Percentiles rank a stretch among this genome's conserved stretches.
Evolutionary conservation across 2,797 vertebrate species (phyloP).

Genomic region (Tapirus indicus): DNA sequence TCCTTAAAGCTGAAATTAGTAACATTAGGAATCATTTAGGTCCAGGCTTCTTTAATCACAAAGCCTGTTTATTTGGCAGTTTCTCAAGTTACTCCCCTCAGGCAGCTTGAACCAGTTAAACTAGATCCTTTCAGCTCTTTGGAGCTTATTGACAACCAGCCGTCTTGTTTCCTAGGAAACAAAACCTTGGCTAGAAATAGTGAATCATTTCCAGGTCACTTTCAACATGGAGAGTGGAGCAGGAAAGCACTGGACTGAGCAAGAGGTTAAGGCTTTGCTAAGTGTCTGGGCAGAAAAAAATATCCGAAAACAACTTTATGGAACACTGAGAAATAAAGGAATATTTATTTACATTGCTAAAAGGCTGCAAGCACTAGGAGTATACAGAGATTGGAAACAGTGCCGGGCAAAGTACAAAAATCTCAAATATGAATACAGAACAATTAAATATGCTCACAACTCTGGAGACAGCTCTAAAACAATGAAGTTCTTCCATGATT

Average conservation of each 20-base stretch:
- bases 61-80: conserved; percentile 93
- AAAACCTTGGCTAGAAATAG: conserved; percentile 93
- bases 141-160: conserved; percentile 94
- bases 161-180: conserved; percentile 98
- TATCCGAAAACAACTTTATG: conserved; percentile 90
- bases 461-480: conserved; percentile 89
- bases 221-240: conserved; percentile 96
- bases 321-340: conserved; percentile 92
- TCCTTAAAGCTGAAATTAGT: conserved; percentile 51
- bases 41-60: conserved; percentile 83
- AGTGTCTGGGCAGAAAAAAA: conserved; percentile 94
- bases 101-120: conserved; percentile 98
- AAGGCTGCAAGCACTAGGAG: conserved; percentile 93
- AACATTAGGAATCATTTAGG: conserved; percentile 62
- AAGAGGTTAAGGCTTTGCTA: conserved; percentile 94
- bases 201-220: conserved; percentile 98
- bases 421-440: conserved; percentile 93
- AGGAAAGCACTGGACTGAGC: conserved; percentile 94
- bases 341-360: conserved; percentile 95
- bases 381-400: conserved; percentile 94
- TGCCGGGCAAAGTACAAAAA: conserved; percentile 95
- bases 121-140: conserved; percentile 92
- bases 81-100: conserved; percentile 95
- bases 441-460: conserved; percentile 88
- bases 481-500: conserved; percentile 90